These are phyloP conservation scores for Muscicapa adusta DNA, from an alignment of 2,113 vertebrate genomes.

Conservation along the genomic window DNA sequence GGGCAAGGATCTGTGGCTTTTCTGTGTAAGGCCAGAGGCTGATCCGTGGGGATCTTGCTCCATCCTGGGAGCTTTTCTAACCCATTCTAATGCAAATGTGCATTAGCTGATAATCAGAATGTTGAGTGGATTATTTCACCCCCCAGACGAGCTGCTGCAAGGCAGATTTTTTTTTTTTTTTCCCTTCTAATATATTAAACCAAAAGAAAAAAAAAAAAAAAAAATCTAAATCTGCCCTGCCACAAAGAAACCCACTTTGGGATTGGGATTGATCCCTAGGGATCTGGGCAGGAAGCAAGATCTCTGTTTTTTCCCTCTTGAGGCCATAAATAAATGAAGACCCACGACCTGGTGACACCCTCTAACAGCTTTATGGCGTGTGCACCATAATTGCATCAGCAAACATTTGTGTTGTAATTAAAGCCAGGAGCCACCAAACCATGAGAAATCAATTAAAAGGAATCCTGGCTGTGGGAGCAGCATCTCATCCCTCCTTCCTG, in stretches of 20 bases:
- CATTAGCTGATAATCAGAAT: conserved; percentile 23
- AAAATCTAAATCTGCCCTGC: accelerated
- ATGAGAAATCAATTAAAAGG: conserved; percentile 29
- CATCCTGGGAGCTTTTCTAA: not conserved
- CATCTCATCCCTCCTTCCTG: not conserved
- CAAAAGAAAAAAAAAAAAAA: not conserved
- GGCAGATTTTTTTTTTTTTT: not conserved
- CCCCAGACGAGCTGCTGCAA: conserved; percentile 18
- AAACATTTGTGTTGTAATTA: conserved; percentile 29
- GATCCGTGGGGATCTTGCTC: not conserved
- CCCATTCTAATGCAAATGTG: conserved; percentile 46
- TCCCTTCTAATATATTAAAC: not conserved
- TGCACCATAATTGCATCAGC: not conserved
- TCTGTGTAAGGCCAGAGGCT: not conserved
- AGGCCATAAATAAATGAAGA: not conserved
- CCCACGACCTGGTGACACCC: not conserved
- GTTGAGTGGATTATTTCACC: conserved; percentile 52
- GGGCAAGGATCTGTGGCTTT: not conserved
- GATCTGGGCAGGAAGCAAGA: not conserved
- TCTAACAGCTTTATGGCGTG: not conserved
- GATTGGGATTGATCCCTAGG: not conserved
- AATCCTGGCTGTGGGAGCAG: not conserved
- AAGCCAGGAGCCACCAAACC: not conserved
- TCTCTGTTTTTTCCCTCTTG: not conserved
- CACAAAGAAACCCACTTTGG: not conserved